These are phyloP conservation scores for Chrysolina oricalcia DNA, from an alignment of 2,888 invertebrate genomes.

Conservation along the genomic window DNA sequence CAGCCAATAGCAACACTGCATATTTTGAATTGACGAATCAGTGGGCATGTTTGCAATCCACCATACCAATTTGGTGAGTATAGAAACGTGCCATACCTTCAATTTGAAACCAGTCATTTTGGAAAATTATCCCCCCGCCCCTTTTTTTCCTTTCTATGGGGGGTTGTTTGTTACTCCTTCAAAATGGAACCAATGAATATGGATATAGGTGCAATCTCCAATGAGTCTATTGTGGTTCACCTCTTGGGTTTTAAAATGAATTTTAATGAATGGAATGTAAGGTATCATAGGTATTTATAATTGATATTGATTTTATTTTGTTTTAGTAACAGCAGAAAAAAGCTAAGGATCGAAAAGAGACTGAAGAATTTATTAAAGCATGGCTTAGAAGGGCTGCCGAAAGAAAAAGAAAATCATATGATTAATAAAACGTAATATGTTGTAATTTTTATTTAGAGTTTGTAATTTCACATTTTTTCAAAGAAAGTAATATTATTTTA, in stretches of 20 bases:
- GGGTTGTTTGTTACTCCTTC: conserved; percentile 14
- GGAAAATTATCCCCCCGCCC: not conserved
- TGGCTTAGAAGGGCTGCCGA: conserved; percentile 28
- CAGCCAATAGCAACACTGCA: conserved; percentile 5
- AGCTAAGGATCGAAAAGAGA: conserved; percentile 21
- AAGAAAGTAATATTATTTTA: not conserved
- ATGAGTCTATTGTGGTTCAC: too few relatives aligned
- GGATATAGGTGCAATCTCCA: too few relatives aligned
- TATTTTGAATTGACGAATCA: conserved; percentile 13
- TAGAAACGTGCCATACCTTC: conserved; percentile 24
- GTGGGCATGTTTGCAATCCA: not conserved
- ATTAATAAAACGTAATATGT: not conserved
- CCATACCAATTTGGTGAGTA: conserved; percentile 11
- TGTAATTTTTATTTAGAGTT: not conserved
- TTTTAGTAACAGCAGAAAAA: conserved; percentile 35
- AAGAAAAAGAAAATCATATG: conserved; percentile 24
- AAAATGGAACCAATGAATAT: not conserved
- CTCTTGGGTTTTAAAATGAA: not conserved
- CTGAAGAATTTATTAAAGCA: conserved; percentile 27
- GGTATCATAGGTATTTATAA: not conserved
- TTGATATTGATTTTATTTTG: conserved; percentile 26
- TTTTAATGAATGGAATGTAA: not conserved
- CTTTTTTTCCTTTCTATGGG: not conserved
- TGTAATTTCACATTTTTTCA: not conserved
- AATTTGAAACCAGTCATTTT: conserved; percentile 8